These are phyloP conservation scores for Ambastaia sidthimunki DNA, from an alignment of 2,797 vertebrate genomes.

Conservation along the genomic window DNA sequence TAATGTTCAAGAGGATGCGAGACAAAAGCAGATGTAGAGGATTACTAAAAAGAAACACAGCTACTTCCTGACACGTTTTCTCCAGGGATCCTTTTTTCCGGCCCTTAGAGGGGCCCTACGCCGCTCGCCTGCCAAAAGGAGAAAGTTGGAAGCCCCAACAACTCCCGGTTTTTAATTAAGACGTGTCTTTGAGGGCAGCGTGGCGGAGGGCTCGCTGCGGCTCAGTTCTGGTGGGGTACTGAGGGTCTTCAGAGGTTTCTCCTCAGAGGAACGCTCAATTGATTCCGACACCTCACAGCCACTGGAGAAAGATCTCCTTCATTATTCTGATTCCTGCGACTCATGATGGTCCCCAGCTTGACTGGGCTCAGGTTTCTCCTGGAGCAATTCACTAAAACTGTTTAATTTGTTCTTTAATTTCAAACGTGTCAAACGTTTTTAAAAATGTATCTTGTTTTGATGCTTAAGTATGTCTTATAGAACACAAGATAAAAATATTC, in stretches of 20 bases:
- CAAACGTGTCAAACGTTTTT: not conserved
- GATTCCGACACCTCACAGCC: conserved; percentile 51
- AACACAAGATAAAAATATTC: not conserved
- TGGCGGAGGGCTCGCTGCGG: conserved; percentile 49
- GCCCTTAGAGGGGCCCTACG: conserved; percentile 19
- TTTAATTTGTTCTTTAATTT: conserved; percentile 10
- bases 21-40: conserved; percentile 22
- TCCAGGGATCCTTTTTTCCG: not conserved
- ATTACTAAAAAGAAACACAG: conserved; percentile 12
- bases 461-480: no score
- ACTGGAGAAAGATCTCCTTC: conserved; percentile 60
- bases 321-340: conserved; percentile 46
- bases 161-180: conserved; percentile 57
- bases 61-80: conserved; percentile 2
- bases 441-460: not conserved
- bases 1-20: not conserved
- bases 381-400: not conserved
- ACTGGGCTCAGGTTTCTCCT: conserved; percentile 32
- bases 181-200: conserved; percentile 50
- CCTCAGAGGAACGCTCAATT: conserved; percentile 46
- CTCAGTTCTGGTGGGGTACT: conserved; percentile 47
- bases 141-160: conserved; percentile 42
- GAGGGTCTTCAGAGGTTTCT: conserved; percentile 41
- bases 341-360: conserved; percentile 54
- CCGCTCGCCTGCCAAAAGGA: conserved; percentile 36